phyloP scores from a whole-genome alignment of 2,888 invertebrate species.

The Galerucella nymphaeae region DNA sequence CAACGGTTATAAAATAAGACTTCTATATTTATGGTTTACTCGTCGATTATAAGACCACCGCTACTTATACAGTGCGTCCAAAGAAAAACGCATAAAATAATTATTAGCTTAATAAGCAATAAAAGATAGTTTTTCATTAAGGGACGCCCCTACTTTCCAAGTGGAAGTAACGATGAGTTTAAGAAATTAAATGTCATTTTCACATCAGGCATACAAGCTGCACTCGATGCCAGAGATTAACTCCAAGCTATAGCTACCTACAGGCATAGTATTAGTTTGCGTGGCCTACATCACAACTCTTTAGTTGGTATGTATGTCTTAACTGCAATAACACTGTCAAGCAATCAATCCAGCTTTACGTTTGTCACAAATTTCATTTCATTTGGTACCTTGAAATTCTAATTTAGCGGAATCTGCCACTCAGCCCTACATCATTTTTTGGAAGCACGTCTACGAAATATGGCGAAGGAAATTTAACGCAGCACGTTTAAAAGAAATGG shows the following conservation, averaged over 20 bases:
- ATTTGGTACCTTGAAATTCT: background rate
- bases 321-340: background rate
- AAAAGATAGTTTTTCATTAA: too few relatives aligned
- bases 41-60: too few relatives aligned
- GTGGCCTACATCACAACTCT: background rate
- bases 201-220: too few relatives aligned
- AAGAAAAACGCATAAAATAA: too few relatives aligned
- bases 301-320: background rate
- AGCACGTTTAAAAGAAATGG: constrained; percentile 13
- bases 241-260: too few relatives aligned
- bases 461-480: background rate
- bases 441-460: constrained; percentile 12
- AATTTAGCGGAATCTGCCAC: constrained; percentile 9
- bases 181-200: too few relatives aligned
- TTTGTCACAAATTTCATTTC: background rate
- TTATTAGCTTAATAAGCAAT: too few relatives aligned
- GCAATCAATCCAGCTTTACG: background rate
- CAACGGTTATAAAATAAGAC: background rate
- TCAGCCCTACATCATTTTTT: constrained; percentile 13
- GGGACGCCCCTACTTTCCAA: too few relatives aligned
- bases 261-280: too few relatives aligned
- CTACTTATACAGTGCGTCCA: too few relatives aligned
- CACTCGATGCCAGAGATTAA: too few relatives aligned
- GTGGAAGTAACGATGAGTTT: too few relatives aligned
- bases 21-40: background rate